A percentile compares a stretch with the other conserved stretches of the same genome.
These are phyloP conservation scores for human DNA, from an alignment of 2,113 vertebrate species.

Conservation along the genomic window DNA sequence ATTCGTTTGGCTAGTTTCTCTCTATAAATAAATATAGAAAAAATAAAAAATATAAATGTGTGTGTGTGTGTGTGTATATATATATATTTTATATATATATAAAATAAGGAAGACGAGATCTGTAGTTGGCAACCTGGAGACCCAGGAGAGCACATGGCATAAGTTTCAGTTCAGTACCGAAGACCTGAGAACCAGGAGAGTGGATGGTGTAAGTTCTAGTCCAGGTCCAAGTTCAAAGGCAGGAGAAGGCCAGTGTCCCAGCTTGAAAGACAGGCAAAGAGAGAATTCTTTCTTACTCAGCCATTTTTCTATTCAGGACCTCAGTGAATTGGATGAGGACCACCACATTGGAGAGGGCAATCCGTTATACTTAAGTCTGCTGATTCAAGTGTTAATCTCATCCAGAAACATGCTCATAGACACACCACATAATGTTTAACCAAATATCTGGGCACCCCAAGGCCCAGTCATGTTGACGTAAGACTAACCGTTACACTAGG, in stretches of 20 bases:
- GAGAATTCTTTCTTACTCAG: background rate
- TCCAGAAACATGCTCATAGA: background rate
- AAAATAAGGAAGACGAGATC: background rate
- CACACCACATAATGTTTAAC: no score
- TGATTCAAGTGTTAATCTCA: background rate
- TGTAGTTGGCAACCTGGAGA: background rate
- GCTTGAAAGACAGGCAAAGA: background rate
- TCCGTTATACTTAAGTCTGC: background rate
- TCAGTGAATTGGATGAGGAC: background rate
- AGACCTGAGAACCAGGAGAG: background rate
- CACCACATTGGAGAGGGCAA: background rate
- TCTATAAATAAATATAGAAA: background rate
- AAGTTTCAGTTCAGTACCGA: background rate
- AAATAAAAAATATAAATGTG: background rate
- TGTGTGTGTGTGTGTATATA: rapidly evolving
- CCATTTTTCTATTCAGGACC: background rate
- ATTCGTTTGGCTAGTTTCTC: background rate
- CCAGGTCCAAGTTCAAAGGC: background rate
- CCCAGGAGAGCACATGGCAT: background rate
- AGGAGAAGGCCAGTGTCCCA: background rate
- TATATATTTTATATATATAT: no score
- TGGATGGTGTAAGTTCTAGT: background rate
- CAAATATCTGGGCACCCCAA: background rate
- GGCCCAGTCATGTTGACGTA: background rate
- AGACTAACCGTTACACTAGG: background rate